These are phyloP conservation scores for Thecocarcelia acutangulata DNA, from an alignment of 2,888 invertebrate genomes.

Conservation along the genomic window DNA sequence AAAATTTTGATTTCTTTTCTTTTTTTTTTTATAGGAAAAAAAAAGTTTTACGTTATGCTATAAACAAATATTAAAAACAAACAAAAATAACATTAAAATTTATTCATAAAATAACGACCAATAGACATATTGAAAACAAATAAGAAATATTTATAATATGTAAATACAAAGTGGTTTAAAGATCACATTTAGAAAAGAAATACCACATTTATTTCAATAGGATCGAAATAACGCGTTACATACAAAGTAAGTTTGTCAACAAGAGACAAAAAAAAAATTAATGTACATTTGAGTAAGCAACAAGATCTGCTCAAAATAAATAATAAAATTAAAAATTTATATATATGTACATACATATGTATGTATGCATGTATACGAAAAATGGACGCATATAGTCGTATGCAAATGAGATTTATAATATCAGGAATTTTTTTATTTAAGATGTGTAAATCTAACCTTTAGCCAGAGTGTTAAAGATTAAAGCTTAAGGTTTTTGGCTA, in stretches of 20 bases:
- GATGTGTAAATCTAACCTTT: too few species aligned
- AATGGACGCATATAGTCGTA: not conserved
- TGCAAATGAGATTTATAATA: too few species aligned
- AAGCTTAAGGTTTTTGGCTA: too few species aligned
- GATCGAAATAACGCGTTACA: not conserved
- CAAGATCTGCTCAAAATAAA: too few species aligned
- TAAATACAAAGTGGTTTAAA: constrained; percentile 30
- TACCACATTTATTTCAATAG: not conserved
- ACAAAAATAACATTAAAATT: constrained; percentile 26
- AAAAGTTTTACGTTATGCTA: constrained; percentile 38
- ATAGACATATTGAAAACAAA: not conserved
- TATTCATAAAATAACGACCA: constrained; percentile 19
- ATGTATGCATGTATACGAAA: too few species aligned
- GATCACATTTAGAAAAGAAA: constrained; percentile 34
- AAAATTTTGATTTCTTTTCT: not conserved
- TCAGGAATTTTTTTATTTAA: too few species aligned
- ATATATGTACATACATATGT: not conserved
- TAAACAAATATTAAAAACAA: constrained; percentile 46
- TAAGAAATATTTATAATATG: not conserved
- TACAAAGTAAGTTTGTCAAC: constrained; percentile 38
- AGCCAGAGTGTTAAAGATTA: too few species aligned
- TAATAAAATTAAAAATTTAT: too few species aligned
- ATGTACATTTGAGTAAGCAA: too few species aligned
- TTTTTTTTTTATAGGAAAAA: constrained; percentile 14
- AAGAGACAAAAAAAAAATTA: not conserved